Base-by-base conservation (phyloP, 2,113 vertebrate genomes). In the Microtus oregoni region DNA sequence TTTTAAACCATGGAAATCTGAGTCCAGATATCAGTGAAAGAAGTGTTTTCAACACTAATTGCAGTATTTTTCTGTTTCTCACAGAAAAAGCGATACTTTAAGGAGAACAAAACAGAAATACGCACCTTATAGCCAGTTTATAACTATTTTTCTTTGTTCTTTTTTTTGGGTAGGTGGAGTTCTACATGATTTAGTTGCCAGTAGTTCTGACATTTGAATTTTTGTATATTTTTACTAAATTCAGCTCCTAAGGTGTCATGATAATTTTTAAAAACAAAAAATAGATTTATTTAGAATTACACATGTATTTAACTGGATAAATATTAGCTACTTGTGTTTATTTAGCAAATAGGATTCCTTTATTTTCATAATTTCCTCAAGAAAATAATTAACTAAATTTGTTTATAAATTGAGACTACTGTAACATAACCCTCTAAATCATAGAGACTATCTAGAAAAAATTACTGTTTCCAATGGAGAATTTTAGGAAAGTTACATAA, bases 351-450 rank as follows among this genome's bases (percentile, higher is more conserved):
- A 83, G 2, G 90, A 75, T 89, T 7, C 90, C 24, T 38, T 86
- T 90, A 20, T 44, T 87, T 85, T 95, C 1, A 52, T 75, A 72
- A 50, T 86, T 91, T 30, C 17, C 20, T 38, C 65, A 75, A 4
- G 38, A n/a, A 97, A 96, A 83, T 78, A 82, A 22, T 81, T n/a
- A 52, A 30, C 22, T 78, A 20, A 73, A 76, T 91, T 86, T 95
- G 30, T 13, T 90, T 65, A 52, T 32, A 92, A 87, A 89, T 67
- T 24, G 19, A 87, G 17, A 93, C 19, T 3, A 13, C 32, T 19
- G 30, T 14, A 67, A 65, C 95, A 30, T 30, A 72, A 44, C 14
- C 1, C 15, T 76, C 15, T 83, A 92, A 82, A 2, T 70, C 8
- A 83, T 2, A 9, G 28, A 72, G 24, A 44, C 10, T 20, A 55